Conservation (phyloP, 2,888 invertebrate genomes). For the Drosophila antonietae region DNA sequence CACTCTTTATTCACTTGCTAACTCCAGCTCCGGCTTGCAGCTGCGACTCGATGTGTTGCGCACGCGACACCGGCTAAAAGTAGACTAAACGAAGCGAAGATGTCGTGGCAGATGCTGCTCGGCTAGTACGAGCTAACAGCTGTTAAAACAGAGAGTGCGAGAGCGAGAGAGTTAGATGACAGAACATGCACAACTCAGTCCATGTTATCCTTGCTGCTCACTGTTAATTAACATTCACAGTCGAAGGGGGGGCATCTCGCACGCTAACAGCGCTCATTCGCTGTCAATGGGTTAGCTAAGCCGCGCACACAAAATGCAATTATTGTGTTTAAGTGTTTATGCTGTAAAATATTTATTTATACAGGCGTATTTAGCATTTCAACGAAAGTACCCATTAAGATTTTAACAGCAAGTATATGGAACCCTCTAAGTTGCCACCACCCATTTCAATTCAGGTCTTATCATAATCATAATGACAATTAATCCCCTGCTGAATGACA, state of each 20-base stretch:
- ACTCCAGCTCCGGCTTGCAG: slow-evolving; percentile 19
- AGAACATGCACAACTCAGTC: not conserved
- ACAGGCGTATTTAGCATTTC: slow-evolving; percentile 25
- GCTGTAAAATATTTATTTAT: slow-evolving; percentile 50
- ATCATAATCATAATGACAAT: slow-evolving; percentile 46
- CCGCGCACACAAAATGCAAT: slow-evolving; percentile 52
- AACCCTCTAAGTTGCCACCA: not conserved
- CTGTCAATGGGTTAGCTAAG: slow-evolving; percentile 10
- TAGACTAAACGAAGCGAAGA: slow-evolving; percentile 66
- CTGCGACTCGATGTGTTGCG: slow-evolving; percentile 56
- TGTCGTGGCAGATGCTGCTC: slow-evolving; percentile 53
- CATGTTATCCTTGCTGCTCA: slow-evolving; percentile 9
- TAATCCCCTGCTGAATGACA: slow-evolving; percentile 40
- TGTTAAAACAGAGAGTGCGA: slow-evolving; percentile 5
- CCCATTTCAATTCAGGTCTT: not conserved
- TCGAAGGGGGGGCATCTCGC: not conserved
- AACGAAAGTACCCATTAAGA: slow-evolving; percentile 23
- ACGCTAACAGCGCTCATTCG: not conserved
- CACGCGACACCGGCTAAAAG: slow-evolving; percentile 74
- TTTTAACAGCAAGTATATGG: slow-evolving; percentile 1
- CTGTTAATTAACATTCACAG: slow-evolving; percentile 1
- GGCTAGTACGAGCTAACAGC: slow-evolving; percentile 25
- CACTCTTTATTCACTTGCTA: slow-evolving; percentile 33
- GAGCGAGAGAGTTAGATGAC: not conserved
- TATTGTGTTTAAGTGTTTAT: slow-evolving; percentile 47